Evolutionary conservation across 2,888 invertebrate genomes (phyloP).

Genomic region (Arenicola marina): DNA sequence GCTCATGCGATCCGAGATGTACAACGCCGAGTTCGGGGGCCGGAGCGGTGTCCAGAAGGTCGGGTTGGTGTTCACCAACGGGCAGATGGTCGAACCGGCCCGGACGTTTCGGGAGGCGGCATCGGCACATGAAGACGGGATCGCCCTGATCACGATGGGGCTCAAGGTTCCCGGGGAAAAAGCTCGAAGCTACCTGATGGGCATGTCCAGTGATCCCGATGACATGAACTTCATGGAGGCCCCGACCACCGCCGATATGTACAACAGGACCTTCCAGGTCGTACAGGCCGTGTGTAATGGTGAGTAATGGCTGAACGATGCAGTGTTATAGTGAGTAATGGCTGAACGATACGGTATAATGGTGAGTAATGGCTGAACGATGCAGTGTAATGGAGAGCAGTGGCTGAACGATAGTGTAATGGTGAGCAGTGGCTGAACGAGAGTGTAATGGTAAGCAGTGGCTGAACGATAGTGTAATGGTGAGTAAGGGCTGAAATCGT

Average conservation of each 20-base stretch:
- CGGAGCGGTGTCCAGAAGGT: constrained; percentile 1
- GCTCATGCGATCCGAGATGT: constrained; percentile 9
- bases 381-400: no score
- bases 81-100: constrained; percentile 10
- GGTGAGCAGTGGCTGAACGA: no score
- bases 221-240: constrained; percentile 22
- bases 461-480: no score
- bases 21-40: constrained; percentile 6
- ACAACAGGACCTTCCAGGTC: constrained; percentile 11
- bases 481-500: no score
- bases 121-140: constrained; percentile 12
- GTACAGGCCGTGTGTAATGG: constrained; percentile 23
- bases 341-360: no score
- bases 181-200: constrained; percentile 37
- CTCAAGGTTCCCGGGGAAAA: constrained; percentile 13
- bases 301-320: no score
- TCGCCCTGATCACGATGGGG: constrained; percentile 27
- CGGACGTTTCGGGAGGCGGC: constrained; percentile 13
- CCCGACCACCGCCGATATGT: constrained; percentile 14
- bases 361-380: no score
- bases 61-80: constrained; percentile 20
- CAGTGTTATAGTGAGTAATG: no score
- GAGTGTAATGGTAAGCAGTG: no score
- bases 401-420: no score
- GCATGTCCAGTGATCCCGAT: constrained; percentile 33